Conservation (phyloP, 2,888 invertebrate species). For the Norana najaformis region DNA sequence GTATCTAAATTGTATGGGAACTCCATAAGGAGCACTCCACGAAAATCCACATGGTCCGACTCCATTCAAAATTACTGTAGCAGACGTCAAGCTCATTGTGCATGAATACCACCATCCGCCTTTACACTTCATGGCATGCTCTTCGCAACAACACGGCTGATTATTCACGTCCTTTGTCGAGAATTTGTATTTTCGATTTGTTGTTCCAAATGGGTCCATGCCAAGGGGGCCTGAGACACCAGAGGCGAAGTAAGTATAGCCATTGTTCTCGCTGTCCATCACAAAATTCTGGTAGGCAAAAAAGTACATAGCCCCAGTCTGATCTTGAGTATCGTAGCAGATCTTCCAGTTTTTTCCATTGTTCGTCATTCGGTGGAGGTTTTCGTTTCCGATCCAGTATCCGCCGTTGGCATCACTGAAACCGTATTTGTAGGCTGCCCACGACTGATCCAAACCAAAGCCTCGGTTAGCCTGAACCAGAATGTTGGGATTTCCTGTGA, state of each 20-base stretch:
- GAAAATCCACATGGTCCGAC: background rate
- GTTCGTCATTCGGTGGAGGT: background rate
- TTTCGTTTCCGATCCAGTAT: background rate
- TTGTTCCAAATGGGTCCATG: background rate
- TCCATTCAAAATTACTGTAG: background rate
- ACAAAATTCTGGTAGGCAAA: background rate
- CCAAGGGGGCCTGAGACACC: background rate
- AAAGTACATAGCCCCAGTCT: background rate
- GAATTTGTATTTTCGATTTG: background rate
- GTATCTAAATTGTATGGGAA: background rate
- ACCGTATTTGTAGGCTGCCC: background rate
- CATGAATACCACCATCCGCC: background rate
- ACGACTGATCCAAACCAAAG: background rate
- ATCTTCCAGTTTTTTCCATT: background rate
- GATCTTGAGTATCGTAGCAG: background rate
- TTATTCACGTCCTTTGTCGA: conserved; percentile 2
- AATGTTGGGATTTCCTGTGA: background rate
- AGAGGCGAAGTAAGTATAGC: background rate
- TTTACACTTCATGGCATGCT: background rate
- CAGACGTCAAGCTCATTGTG: background rate
- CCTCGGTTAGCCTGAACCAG: background rate
- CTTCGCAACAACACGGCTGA: background rate
- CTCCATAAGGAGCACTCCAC: background rate
- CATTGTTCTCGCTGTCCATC: background rate
- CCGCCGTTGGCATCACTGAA: conserved; percentile 9